Conservation (phyloP, 2,888 invertebrate genomes). For the Unio delphinus region DNA sequence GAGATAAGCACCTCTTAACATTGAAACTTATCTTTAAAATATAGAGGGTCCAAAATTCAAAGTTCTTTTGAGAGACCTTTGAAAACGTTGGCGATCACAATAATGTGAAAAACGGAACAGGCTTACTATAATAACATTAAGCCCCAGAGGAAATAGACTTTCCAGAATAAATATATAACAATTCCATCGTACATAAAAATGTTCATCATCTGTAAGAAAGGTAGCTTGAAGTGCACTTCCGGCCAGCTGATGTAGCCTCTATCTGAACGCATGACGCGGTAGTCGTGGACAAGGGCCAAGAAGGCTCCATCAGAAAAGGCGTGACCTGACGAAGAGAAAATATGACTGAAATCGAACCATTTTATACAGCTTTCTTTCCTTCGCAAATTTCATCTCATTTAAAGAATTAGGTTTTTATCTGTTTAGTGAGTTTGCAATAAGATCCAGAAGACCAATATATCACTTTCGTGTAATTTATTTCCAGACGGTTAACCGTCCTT, state of each 20-base stretch:
- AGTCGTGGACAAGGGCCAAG: constrained; percentile 52
- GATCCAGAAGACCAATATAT: not conserved
- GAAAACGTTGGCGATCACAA: too few relatives aligned
- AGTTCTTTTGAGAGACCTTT: too few relatives aligned
- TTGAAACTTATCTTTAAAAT: too few relatives aligned
- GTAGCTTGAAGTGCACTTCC: constrained; percentile 18
- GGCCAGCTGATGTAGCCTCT: constrained; percentile 54
- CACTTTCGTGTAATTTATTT: too few relatives aligned
- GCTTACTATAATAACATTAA: too few relatives aligned
- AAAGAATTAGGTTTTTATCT: not conserved
- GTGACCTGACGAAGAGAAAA: constrained; percentile 43
- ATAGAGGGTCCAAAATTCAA: too few relatives aligned
- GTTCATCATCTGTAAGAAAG: constrained; percentile 8
- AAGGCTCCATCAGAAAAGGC: constrained; percentile 58
- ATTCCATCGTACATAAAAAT: constrained; percentile 7
- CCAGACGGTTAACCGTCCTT: too few relatives aligned
- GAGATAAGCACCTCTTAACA: too few relatives aligned
- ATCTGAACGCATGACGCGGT: constrained; percentile 44
- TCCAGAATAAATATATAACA: too few relatives aligned
- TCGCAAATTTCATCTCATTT: not conserved
- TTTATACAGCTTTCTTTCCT: not conserved
- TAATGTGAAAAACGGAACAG: too few relatives aligned
- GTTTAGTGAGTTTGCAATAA: not conserved
- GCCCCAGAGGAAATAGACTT: too few relatives aligned
- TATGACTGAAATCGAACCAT: not conserved